Percentiles rank a stretch among this genome's conserved stretches.
These are phyloP conservation scores for Echiichthys vipera DNA, from an alignment of 2,797 vertebrate genomes.

Conservation along the genomic window DNA sequence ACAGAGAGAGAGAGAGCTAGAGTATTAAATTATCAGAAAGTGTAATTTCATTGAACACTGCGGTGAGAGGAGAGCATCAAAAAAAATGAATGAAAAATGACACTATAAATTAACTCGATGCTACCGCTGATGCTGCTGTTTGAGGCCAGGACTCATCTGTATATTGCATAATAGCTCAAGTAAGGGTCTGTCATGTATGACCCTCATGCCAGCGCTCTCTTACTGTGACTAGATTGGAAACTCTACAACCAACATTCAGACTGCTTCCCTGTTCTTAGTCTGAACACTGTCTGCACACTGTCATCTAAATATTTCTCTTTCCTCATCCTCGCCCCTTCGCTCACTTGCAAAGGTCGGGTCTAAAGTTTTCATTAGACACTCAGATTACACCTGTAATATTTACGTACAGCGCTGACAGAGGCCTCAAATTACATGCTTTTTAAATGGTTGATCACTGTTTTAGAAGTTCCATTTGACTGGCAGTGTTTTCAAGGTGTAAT, in stretches of 20 bases:
- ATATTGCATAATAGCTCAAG: conserved; percentile 32
- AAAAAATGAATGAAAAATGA: conserved; percentile 10
- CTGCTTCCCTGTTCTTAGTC: conserved; percentile 7
- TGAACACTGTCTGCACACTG: background rate
- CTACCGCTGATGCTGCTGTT: background rate
- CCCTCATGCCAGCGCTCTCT: background rate
- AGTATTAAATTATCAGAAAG: background rate
- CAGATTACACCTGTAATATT: conserved; percentile 51
- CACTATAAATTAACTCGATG: background rate
- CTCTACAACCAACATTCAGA: background rate
- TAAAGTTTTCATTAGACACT: conserved; percentile 41
- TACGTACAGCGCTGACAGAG: conserved; percentile 1
- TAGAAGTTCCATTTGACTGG: conserved; percentile 28
- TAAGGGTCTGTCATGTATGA: conserved; percentile 27
- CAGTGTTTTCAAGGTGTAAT: background rate
- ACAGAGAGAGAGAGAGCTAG: background rate
- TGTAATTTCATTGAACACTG: conserved; percentile 24
- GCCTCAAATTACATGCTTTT: conserved; percentile 24
- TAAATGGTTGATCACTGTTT: conserved; percentile 43
- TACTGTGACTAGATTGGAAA: conserved; percentile 11
- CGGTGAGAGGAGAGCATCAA: background rate
- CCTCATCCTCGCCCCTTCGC: background rate
- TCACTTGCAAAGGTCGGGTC: conserved; percentile 12
- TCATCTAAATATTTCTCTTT: background rate
- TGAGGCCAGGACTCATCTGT: conserved; percentile 15